Base-by-base conservation (phyloP, 2,797 vertebrate species). In the Zalophus californianus region DNA sequence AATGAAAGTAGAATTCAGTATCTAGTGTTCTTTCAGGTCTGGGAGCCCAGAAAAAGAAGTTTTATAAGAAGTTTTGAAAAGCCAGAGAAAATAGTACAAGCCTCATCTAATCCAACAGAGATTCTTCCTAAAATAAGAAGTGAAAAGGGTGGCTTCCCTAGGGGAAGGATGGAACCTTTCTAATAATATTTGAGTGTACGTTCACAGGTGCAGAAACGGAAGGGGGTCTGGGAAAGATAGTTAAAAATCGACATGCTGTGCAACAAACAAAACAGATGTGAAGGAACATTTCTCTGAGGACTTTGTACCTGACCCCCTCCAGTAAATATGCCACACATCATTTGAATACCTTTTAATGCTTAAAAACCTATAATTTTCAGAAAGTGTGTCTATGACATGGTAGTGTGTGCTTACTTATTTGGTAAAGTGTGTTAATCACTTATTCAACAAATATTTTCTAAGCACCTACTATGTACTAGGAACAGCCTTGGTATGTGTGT, bases 111-210 rank as follows among this genome's bases (percentile, higher is more conserved):
- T 95, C 80, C 90, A 92, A 93, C 80, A 97, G 60, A 88, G 52
- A 90, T 83, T 82, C 80, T 93, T 92, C 92, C 93, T 95, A 97
- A 98, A 97, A 94, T 97, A 94, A 85, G 92, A 95, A 85, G 38
- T 41, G 20, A 62, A 82, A 86, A 95, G 48, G 8, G 16, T 68
- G 41, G 60, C 77, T 86, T 97, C 87, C 72, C 92, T 80, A 56
- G 56, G 58, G 85, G 85, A 90, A 97, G 56, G 90, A 84, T 68
- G 58, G 52, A 93, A 50, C 35, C 87, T 93, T 96, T 97, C 87
- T 95, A 97, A 93, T 95, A 93, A 97, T 88, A 85, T 79, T 92
- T 96, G 91, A 90, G 72, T 95, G 96, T 86, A 97, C 83, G 82
- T 92, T 97, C 78, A 80, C 97, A 97, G 95, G 94, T 96, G 94